Evolutionary conservation across 2,888 invertebrate species (phyloP).

Genomic region (Macrophya annulata): DNA sequence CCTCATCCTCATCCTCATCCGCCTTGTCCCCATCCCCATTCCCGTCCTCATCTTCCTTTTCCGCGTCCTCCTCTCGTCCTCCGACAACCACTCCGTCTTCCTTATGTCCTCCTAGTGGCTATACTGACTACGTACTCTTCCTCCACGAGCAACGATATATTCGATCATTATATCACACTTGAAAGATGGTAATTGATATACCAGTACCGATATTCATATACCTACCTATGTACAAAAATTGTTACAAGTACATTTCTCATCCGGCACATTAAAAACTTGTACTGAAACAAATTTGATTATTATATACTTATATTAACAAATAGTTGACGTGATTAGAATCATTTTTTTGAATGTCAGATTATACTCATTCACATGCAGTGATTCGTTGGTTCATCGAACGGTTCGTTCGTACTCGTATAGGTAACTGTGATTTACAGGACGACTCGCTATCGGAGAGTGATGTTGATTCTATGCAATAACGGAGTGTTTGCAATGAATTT

Average conservation of each 20-base stretch:
- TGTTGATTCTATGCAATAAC: constrained; percentile 4
- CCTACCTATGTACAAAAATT: not conserved
- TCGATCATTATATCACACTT: constrained; percentile 21
- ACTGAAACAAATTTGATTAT: too few relatives aligned
- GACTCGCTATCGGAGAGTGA: not conserved
- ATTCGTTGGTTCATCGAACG: not conserved
- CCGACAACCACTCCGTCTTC: constrained; percentile 74
- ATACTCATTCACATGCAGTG: not conserved
- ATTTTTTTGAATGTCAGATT: not conserved
- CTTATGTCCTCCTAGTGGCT: constrained; percentile 77
- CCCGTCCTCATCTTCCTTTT: constrained; percentile 44
- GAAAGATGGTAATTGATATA: constrained; percentile 25
- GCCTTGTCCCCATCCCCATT: constrained; percentile 20
- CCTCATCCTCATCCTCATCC: constrained; percentile 66
- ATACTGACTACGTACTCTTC: constrained; percentile 39
- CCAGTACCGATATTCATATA: not conserved
- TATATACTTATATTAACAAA: not conserved
- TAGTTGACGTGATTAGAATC: not conserved
- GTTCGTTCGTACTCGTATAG: not conserved
- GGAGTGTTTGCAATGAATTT: constrained; percentile 20
- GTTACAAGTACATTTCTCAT: not conserved
- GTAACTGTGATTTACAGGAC: constrained; percentile 6
- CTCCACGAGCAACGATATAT: constrained; percentile 9
- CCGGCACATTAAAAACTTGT: not conserved
- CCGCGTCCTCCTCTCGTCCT: constrained; percentile 23